Conservation (phyloP, 1,140 invertebrate genomes). For the Brachionus asplanchnoidis region DNA sequence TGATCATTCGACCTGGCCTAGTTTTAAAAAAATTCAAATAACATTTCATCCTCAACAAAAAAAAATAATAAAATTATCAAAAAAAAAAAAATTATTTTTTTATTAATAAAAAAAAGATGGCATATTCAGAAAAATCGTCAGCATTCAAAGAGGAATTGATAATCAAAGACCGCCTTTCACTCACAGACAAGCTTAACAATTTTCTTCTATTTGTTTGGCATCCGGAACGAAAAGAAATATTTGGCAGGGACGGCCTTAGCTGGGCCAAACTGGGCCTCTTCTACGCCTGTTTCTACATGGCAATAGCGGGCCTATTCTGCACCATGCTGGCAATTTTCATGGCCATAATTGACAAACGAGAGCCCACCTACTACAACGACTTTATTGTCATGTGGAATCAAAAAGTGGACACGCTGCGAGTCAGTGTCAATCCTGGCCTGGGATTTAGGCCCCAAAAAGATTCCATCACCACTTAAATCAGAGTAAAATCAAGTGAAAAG, state of each 20-base stretch:
- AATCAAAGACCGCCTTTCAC: slow-evolving; percentile 36
- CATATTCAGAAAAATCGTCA: slow-evolving; percentile 30
- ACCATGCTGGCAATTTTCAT: slow-evolving; percentile 41
- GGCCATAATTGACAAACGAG: slow-evolving; percentile 44
- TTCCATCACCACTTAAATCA: slow-evolving; percentile 21
- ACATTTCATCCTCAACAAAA: not conserved
- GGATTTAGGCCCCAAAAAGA: slow-evolving; percentile 41
- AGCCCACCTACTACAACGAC: slow-evolving; percentile 33
- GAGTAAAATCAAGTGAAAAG: slow-evolving; percentile 39
- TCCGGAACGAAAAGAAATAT: slow-evolving; percentile 38
- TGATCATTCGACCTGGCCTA: not conserved
- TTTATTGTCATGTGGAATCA: slow-evolving; percentile 36
- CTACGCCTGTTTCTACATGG: slow-evolving; percentile 43
- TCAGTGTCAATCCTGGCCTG: slow-evolving; percentile 12
- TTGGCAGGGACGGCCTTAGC: slow-evolving; percentile 37
- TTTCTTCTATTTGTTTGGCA: slow-evolving; percentile 42
- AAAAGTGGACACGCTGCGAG: not conserved
- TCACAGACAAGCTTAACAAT: slow-evolving; percentile 34
- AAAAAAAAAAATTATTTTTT: not conserved
- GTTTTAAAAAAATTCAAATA: not conserved
- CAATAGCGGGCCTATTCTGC: slow-evolving; percentile 11
- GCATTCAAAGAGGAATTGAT: slow-evolving; percentile 24
- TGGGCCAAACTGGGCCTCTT: slow-evolving; percentile 41
- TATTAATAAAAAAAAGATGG: slow-evolving; percentile 6
- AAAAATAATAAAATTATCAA: not conserved